phyloP scores from a whole-genome alignment of 2,888 invertebrate species.

The Xiphydria camelus region DNA sequence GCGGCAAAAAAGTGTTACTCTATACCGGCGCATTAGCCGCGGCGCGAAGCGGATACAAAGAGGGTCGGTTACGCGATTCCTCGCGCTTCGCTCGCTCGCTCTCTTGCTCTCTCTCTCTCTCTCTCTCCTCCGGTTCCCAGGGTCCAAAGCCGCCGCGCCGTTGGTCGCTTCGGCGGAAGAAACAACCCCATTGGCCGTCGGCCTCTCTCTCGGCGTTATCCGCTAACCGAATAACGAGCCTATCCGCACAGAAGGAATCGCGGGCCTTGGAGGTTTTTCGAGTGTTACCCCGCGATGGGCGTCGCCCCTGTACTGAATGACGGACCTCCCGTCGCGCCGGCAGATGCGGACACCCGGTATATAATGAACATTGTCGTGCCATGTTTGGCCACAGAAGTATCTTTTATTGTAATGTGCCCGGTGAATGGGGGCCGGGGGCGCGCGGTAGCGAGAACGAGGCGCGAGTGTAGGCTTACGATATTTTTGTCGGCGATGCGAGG shows the following conservation, averaged over 20 bases:
- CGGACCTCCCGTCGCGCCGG: conserved; percentile 36
- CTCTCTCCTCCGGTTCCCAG: conserved; percentile 13
- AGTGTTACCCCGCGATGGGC: conserved; percentile 7
- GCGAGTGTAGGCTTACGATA: neutral
- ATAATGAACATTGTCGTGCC: conserved; percentile 37
- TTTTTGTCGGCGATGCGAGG: too few species aligned
- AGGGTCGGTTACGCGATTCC: conserved; percentile 47
- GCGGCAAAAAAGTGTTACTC: conserved; percentile 19
- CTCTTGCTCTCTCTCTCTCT: too few species aligned
- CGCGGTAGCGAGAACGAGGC: conserved; percentile 27
- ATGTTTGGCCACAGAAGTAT: conserved; percentile 56
- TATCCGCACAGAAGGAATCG: conserved; percentile 34
- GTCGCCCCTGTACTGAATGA: neutral
- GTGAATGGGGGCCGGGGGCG: conserved; percentile 38
- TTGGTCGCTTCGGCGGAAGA: conserved; percentile 16
- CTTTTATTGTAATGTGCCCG: conserved; percentile 43
- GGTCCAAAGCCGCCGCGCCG: conserved; percentile 6
- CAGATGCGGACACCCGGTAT: conserved; percentile 52
- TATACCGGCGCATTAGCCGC: conserved; percentile 13
- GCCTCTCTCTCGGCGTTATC: conserved; percentile 24
- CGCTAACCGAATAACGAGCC: conserved; percentile 37
- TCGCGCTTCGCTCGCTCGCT: conserved; percentile 25
- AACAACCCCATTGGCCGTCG: conserved; percentile 12
- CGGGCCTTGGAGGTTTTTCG: conserved; percentile 19
- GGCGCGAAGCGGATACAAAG: conserved; percentile 33